Evolutionary conservation across 2,113 vertebrate species (phyloP).

Genomic region (Holacanthus passer): DNA sequence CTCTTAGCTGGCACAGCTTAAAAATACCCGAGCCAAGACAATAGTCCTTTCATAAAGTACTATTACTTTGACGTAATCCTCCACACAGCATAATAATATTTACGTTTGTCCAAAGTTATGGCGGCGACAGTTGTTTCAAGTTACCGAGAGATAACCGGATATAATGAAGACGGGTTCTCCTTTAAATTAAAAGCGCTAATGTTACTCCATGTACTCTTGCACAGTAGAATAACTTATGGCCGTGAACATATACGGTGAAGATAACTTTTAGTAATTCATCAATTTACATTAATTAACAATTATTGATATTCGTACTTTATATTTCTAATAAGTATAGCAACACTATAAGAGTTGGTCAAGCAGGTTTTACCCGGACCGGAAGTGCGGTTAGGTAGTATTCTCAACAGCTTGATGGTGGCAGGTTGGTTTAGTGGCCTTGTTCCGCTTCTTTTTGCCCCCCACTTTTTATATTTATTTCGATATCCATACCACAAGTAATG

Average conservation of each 20-base stretch:
- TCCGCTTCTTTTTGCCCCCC: not conserved
- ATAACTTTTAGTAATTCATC: rapidly evolving
- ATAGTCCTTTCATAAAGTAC: rapidly evolving
- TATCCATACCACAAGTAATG: rapidly evolving
- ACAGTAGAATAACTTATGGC: not conserved
- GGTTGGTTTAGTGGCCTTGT: not conserved
- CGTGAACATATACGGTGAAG: not conserved
- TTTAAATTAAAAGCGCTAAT: constrained; percentile 38
- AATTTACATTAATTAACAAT: too few relatives aligned
- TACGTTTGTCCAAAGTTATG: not conserved
- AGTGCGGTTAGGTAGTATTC: not conserved
- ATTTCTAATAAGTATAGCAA: not conserved
- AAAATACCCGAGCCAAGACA: not conserved
- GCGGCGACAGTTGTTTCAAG: constrained; percentile 4
- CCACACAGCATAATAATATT: not conserved
- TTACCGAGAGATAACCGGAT: rapidly evolving
- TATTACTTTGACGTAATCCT: not conserved
- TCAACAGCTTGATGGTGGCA: rapidly evolving
- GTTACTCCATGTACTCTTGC: not conserved
- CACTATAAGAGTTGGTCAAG: not conserved
- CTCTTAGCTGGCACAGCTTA: not conserved
- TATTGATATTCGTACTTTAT: too few relatives aligned
- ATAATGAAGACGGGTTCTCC: not conserved
- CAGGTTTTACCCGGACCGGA: not conserved
- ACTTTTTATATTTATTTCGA: not conserved